These are phyloP conservation scores for Diorhabda elongata DNA, from an alignment of 1,140 invertebrate species.

Conservation along the genomic window DNA sequence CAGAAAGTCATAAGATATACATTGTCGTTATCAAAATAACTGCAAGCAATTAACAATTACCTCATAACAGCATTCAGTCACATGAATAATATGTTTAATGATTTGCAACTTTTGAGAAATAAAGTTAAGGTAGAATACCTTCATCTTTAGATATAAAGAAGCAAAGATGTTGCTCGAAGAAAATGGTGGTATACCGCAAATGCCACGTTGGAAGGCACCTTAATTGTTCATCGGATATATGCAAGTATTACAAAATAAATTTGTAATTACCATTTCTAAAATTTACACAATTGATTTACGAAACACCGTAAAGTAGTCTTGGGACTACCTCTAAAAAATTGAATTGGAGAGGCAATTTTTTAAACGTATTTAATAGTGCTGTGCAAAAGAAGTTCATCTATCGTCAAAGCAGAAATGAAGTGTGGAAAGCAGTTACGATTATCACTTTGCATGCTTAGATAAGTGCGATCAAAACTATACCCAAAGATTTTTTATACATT, in stretches of 20 bases:
- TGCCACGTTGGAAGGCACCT: constrained; percentile 24
- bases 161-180: constrained; percentile 23
- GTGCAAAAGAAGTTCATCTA: background rate
- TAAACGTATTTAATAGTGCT: background rate
- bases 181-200: constrained; percentile 20
- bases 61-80: constrained; percentile 19
- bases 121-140: constrained; percentile 17
- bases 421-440: background rate
- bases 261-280: constrained; percentile 15
- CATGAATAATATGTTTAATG: constrained; percentile 20
- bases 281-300: background rate
- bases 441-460: background rate
- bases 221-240: constrained; percentile 18
- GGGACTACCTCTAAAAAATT: background rate
- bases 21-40: constrained; percentile 23
- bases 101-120: constrained; percentile 19
- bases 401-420: background rate
- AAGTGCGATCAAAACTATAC: background rate
- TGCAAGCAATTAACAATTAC: constrained; percentile 23
- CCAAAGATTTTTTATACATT: background rate
- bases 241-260: constrained; percentile 26
- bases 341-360: background rate
- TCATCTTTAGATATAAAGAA: constrained; percentile 20
- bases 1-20: constrained; percentile 22
- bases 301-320: background rate